Conservation (phyloP, 1,140 invertebrate genomes). For the Trachelipus rathkii region DNA sequence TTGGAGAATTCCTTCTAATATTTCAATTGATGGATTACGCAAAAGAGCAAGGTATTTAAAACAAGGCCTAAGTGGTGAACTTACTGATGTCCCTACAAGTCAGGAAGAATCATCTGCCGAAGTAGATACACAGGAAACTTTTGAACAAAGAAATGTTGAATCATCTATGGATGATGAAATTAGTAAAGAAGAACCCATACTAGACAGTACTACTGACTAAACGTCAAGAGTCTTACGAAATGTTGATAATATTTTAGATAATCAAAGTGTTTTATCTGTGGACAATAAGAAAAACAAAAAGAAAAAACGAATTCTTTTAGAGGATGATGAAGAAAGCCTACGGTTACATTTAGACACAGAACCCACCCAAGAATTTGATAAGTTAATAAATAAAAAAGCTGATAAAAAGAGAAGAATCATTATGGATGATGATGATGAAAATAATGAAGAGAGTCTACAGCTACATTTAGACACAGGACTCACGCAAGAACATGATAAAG, state of each 20-base stretch:
- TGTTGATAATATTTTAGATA: too few relatives aligned
- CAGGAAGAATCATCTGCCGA: too few relatives aligned
- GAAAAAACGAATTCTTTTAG: not conserved
- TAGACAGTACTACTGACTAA: too few relatives aligned
- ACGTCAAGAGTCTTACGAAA: too few relatives aligned
- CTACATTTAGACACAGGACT: not conserved
- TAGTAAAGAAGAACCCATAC: too few relatives aligned
- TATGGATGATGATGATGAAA: not conserved
- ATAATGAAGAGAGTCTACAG: not conserved
- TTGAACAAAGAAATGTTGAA: too few relatives aligned
- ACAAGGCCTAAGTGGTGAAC: slow-evolving; percentile 29
- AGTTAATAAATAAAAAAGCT: not conserved
- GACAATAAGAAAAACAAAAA: not conserved
- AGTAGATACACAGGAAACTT: too few relatives aligned
- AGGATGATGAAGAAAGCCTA: not conserved
- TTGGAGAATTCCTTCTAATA: slow-evolving; percentile 37
- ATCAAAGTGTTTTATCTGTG: too few relatives aligned
- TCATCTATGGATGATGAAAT: too few relatives aligned
- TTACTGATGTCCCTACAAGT: too few relatives aligned
- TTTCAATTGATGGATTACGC: slow-evolving; percentile 30
- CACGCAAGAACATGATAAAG: not conserved
- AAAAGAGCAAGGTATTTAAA: slow-evolving; percentile 37
- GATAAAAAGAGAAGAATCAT: not conserved
- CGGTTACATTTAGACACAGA: not conserved
- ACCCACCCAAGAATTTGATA: not conserved